A percentile compares a stretch with the other conserved stretches of the same genome.
Evolutionary conservation across 2,888 invertebrate species (phyloP).

Genomic region (Monoplex corrugatus): DNA sequence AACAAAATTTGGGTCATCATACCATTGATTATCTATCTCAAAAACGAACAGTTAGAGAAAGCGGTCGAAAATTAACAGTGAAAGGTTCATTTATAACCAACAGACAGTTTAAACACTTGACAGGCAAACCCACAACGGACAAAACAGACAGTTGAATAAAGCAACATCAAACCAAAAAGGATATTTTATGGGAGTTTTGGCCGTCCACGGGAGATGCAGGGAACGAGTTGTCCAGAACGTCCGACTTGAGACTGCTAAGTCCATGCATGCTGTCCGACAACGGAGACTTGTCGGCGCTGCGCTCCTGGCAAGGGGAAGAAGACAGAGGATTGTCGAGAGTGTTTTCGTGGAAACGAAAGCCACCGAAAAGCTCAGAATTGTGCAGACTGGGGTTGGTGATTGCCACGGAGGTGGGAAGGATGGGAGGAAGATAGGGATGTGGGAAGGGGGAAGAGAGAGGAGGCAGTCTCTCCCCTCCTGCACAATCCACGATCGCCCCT

Average conservation of each 20-base stretch:
- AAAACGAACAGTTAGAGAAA: too few relatives aligned
- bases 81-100: too few relatives aligned
- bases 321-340: not conserved
- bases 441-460: slow-evolving; percentile 86
- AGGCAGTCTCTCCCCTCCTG: slow-evolving; percentile 85
- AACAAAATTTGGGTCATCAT: too few relatives aligned
- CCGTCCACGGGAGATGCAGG: slow-evolving; percentile 20
- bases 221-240: not conserved
- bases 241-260: not conserved
- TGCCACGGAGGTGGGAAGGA: slow-evolving; percentile 96
- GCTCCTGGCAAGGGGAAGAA: not conserved
- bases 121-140: not conserved
- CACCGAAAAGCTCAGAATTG: slow-evolving; percentile 73
- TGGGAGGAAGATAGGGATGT: slow-evolving; percentile 85
- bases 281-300: not conserved
- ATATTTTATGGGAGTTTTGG: slow-evolving; percentile 27
- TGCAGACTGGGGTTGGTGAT: slow-evolving; percentile 97
- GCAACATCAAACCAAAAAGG: not conserved
- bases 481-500: slow-evolving; percentile 97
- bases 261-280: slow-evolving; percentile 23
- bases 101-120: too few relatives aligned
- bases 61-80: too few relatives aligned
- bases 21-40: too few relatives aligned
- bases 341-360: slow-evolving; percentile 33
- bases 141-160: not conserved